These are phyloP conservation scores for Oeneis ivallda DNA, from an alignment of 2,888 invertebrate species.

Conservation along the genomic window DNA sequence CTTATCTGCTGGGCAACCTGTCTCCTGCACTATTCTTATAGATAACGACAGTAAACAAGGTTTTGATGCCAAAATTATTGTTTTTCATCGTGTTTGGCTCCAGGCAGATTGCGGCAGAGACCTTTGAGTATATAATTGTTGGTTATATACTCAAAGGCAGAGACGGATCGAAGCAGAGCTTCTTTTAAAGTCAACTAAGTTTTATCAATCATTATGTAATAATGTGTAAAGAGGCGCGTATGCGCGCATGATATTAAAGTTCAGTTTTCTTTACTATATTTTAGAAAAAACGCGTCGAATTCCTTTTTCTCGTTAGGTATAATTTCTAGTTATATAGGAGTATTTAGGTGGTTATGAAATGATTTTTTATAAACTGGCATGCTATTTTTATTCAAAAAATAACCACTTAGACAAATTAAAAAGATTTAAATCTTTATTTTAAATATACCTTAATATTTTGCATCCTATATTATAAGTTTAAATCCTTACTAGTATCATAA, in stretches of 20 bases:
- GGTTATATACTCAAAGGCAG: too few species aligned
- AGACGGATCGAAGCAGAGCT: not conserved
- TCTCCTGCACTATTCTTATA: constrained; percentile 57
- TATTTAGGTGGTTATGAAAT: too few species aligned
- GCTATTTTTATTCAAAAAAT: too few species aligned
- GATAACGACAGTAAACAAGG: constrained; percentile 39
- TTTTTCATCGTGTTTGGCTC: not conserved
- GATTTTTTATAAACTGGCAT: too few species aligned
- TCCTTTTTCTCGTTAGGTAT: not conserved
- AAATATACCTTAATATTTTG: too few species aligned
- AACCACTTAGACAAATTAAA: too few species aligned
- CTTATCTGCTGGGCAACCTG: constrained; percentile 62
- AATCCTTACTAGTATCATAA: too few species aligned
- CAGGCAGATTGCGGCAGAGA: not conserved
- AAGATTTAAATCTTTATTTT: too few species aligned
- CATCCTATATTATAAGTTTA: too few species aligned
- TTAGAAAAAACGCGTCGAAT: not conserved
- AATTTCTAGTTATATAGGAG: too few species aligned
- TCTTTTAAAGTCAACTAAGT: not conserved
- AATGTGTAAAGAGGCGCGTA: not conserved
- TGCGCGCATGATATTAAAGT: not conserved
- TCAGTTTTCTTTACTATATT: not conserved
- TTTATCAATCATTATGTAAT: not conserved
- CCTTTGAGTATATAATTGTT: too few species aligned
- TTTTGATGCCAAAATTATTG: constrained; percentile 31